A percentile compares a stretch with the other conserved stretches of the same genome.
Evolutionary conservation across 2,113 vertebrate genomes (phyloP).

Genomic region (Campylomormyrus tamandua): DNA sequence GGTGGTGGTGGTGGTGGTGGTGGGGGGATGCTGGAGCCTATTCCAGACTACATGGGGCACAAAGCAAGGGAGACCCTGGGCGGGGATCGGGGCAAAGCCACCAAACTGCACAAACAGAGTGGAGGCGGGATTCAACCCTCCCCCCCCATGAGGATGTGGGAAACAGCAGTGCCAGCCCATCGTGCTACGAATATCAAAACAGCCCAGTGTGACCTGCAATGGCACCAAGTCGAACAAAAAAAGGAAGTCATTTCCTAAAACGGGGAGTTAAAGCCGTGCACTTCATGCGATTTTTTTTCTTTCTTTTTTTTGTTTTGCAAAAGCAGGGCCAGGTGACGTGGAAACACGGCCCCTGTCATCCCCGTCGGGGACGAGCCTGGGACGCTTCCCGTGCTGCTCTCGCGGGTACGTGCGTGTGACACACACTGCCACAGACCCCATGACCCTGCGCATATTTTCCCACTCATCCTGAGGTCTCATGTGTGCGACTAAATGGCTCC

Average conservation of each 20-base stretch:
- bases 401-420: slow-evolving; percentile 42
- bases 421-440: slow-evolving; percentile 47
- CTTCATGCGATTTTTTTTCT: neutral
- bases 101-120: neutral
- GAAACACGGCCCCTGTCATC: neutral
- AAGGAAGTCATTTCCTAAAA: neutral
- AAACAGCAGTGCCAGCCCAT: neutral
- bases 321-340: slow-evolving; percentile 4
- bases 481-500: neutral
- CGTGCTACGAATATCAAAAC: neutral
- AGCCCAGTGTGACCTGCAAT: neutral
- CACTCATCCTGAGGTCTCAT: neutral
- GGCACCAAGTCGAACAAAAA: neutral
- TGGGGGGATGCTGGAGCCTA: neutral
- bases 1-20: neutral
- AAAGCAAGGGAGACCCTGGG: neutral
- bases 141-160: neutral
- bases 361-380: slow-evolving; percentile 29
- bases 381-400: slow-evolving; percentile 51
- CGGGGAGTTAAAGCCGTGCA: neutral
- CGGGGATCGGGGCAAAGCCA: neutral
- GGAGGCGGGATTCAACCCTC: neutral
- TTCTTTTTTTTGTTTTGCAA: neutral
- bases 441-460: slow-evolving; percentile 41
- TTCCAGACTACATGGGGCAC: neutral